Evolutionary conservation across 2,888 invertebrate genomes (phyloP).

Genomic region (Ormyrus labotus): DNA sequence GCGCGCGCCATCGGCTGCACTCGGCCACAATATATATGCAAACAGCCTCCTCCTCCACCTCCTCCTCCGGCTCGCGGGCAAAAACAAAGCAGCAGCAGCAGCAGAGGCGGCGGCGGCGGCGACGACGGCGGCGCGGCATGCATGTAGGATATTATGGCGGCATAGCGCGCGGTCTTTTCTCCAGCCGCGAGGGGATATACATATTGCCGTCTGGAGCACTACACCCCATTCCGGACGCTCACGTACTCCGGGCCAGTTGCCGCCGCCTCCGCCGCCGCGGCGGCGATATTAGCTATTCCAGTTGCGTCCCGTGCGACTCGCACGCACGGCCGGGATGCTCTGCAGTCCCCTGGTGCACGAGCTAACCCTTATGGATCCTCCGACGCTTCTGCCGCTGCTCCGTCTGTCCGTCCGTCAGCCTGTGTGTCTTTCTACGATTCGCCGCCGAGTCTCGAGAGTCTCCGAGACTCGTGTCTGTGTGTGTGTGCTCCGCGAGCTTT

Average conservation of each 20-base stretch:
- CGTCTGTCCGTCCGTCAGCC: conserved; percentile 1
- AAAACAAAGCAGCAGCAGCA: conserved; percentile 39
- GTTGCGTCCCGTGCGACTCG: conserved; percentile 60
- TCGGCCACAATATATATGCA: conserved; percentile 47
- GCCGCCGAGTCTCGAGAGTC: background rate
- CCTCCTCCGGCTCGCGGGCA: background rate
- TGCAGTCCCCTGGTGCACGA: background rate
- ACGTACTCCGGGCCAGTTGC: background rate
- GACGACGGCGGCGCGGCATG: background rate
- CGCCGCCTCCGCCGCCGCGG: background rate
- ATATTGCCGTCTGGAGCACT: conserved; percentile 13
- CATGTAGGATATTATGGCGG: conserved; percentile 37
- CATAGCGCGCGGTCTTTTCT: conserved; percentile 19
- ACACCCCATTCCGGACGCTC: conserved; percentile 19
- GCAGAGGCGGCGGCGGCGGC: background rate
- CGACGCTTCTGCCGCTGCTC: background rate
- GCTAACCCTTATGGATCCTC: background rate
- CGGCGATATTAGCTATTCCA: conserved; percentile 68
- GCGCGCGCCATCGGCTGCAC: conserved; percentile 19
- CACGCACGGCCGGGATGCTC: conserved; percentile 13
- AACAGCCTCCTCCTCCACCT: conserved; percentile 11
- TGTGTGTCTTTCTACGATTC: background rate
- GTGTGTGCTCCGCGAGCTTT: background rate
- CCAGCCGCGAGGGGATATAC: conserved; percentile 16
- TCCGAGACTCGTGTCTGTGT: background rate